Conservation (phyloP, 2,888 invertebrate genomes). For the Cataglyphis albicans region DNA sequence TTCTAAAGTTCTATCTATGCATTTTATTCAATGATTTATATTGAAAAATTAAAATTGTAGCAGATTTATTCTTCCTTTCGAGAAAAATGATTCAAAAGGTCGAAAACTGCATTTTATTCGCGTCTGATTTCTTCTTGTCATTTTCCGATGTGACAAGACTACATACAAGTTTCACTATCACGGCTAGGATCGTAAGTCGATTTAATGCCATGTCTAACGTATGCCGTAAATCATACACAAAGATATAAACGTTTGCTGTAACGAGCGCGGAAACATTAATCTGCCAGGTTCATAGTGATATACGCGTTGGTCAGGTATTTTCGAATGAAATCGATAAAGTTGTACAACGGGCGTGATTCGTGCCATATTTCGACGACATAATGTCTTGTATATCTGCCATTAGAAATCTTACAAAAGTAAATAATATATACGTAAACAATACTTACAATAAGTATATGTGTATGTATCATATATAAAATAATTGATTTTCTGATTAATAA, state of each 20-base stretch:
- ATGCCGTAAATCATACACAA: constrained; percentile 53
- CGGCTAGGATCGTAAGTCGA: constrained; percentile 49
- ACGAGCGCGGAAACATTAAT: constrained; percentile 57
- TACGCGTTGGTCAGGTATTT: constrained; percentile 49
- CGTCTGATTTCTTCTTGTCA: constrained; percentile 12
- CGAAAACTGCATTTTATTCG: constrained; percentile 20
- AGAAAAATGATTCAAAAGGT: neutral
- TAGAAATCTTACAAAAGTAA: neutral
- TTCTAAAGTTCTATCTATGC: neutral
- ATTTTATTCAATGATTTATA: neutral
- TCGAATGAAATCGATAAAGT: constrained; percentile 55
- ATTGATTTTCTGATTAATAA: neutral
- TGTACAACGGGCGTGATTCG: constrained; percentile 25
- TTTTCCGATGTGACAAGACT: neutral
- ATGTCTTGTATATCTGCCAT: constrained; percentile 7
- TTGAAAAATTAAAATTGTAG: neutral
- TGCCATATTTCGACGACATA: constrained; percentile 31
- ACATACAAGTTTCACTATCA: constrained; percentile 22
- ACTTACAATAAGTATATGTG: neutral
- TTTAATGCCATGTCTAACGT: constrained; percentile 54
- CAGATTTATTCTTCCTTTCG: neutral
- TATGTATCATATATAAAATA: neutral
- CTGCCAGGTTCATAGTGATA: constrained; percentile 56
- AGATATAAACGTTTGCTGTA: constrained; percentile 55
- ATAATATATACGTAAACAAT: neutral